Evolutionary conservation across 2,888 invertebrate genomes (phyloP), one percentile per base, ranked within the genome.

Genomic region (Drosophila glabriapex): DNA sequence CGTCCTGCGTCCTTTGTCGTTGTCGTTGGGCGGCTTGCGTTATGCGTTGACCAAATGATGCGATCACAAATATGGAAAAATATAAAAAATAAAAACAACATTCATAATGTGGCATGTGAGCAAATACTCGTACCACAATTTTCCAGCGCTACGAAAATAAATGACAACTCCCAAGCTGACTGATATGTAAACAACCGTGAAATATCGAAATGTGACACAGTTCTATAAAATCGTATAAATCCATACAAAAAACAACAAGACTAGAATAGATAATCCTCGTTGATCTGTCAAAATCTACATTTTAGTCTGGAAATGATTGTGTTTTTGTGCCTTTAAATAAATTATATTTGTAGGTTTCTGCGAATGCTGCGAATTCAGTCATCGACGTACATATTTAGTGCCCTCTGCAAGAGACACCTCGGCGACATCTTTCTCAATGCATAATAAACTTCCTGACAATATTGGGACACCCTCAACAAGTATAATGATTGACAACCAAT

Each of bases 1-100:
- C n/a, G 16, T 62, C 58, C 62, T 66, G 43, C 25, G 64, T 46
- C 52, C 54, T 41, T 59, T 25, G 46, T 16, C 16, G 9, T 10
- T 53, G 35, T 28, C 29, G 29, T 29, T 58, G 54, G 52, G 5
- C 49, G 50, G 49, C 50, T 53, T 54, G 56, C 39, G 22, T 7
- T 29, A 12, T 52, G 72, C 52, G 63, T 64, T 78, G 78, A 80
- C 78, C 80, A 78, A 80, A 68, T 61, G 67, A 56, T 63, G 63
- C 37, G 60, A 62, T 63, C 43, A 65, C 65, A 68, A 74, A 66
- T 37, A 60, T 41, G 22, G n/a, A 72, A 54, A 73, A 54, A 60
- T 54, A 54, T 39, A 29, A 46, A 43, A 68, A 52, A 31, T 52
- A 46, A 53, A 55, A 29, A 46, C 29, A 16, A 14, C 37, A 31